phyloP scores from a whole-genome alignment of 2,888 invertebrate genomes.

The Tachina grossa region DNA sequence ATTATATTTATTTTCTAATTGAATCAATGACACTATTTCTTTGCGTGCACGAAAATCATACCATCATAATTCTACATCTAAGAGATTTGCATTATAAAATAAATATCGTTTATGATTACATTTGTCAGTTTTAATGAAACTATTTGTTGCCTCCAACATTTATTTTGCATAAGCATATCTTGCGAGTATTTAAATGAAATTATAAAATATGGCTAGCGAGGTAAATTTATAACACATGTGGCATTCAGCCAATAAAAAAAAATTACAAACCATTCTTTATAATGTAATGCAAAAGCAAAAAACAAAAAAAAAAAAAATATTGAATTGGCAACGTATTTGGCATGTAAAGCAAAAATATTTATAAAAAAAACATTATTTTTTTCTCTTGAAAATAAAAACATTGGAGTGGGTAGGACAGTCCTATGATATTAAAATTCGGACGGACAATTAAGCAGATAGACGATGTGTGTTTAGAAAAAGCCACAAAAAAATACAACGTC shows the following conservation, averaged over 20 bases:
- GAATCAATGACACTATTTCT: too few relatives aligned
- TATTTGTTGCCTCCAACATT: constrained; percentile 37
- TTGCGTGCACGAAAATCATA: too few relatives aligned
- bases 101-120: neutral
- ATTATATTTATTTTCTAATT: too few relatives aligned
- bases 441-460: neutral
- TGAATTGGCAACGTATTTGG: constrained; percentile 42
- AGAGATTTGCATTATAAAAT: neutral
- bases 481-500: neutral
- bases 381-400: neutral
- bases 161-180: constrained; percentile 8
- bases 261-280: constrained; percentile 33
- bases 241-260: constrained; percentile 57
- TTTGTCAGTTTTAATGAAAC: constrained; percentile 21
- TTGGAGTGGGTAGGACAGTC: constrained; percentile 13
- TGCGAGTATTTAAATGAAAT: constrained; percentile 27
- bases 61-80: too few relatives aligned
- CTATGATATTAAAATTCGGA: neutral
- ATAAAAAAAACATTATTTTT: neutral
- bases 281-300: constrained; percentile 11
- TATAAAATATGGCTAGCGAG: constrained; percentile 2
- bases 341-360: constrained; percentile 23
- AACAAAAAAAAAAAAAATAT: neutral
- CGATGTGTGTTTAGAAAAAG: neutral
- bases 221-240: constrained; percentile 59